Percentiles rank a stretch among this genome's conserved stretches.
Conservation (phyloP, 2,113 vertebrate species). For the Dromiciops gliroides region DNA sequence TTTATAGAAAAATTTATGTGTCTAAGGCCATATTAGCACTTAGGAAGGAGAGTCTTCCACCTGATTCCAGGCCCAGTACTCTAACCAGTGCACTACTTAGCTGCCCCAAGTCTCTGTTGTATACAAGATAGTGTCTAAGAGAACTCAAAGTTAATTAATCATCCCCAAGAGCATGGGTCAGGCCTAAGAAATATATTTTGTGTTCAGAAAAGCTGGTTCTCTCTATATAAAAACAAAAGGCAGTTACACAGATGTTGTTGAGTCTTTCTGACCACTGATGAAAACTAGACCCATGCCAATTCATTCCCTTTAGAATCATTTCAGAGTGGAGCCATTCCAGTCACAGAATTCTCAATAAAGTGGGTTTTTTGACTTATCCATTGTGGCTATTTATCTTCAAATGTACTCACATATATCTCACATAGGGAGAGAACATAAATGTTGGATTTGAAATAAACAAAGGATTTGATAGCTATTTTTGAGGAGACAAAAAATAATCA, state of each 20-base stretch:
- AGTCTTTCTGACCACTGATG: not conserved
- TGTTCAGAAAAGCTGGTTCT: not conserved
- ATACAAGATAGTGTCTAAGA: no score
- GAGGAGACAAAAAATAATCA: constrained; percentile 30
- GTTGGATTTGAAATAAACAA: not conserved
- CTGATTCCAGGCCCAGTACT: not conserved
- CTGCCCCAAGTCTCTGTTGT: not conserved
- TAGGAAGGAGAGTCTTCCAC: not conserved
- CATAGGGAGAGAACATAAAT: not conserved
- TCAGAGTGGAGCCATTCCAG: not conserved
- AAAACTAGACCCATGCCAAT: not conserved
- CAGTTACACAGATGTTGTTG: not conserved
- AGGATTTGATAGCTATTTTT: constrained; percentile 17
- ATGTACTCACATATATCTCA: not conserved
- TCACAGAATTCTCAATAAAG: not conserved
- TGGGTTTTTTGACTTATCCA: not conserved
- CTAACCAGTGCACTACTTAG: not conserved
- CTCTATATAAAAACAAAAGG: not conserved
- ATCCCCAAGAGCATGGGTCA: not conserved
- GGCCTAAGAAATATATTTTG: not conserved
- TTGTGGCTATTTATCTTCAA: not conserved
- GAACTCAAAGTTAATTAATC: not conserved
- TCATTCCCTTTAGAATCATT: not conserved
- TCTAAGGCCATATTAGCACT: not conserved
- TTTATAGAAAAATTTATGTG: no score